phyloP scores from a whole-genome alignment of 2,888 invertebrate genomes.

The Machimus atricapillus region DNA sequence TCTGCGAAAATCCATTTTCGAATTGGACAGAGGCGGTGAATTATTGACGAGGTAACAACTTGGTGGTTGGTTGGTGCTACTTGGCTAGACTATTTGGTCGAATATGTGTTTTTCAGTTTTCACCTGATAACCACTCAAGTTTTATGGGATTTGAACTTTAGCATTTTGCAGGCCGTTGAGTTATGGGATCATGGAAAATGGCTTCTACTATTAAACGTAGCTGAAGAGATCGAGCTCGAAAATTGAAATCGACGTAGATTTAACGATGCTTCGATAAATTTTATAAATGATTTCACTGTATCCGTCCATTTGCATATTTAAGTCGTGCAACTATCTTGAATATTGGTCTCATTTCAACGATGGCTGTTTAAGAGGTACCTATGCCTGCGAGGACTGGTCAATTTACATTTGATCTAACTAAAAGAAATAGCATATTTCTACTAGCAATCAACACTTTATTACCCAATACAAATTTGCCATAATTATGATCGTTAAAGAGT shows the following conservation, averaged over 20 bases:
- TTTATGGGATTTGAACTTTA: conserved; percentile 7
- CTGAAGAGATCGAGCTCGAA: neutral
- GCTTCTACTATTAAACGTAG: neutral
- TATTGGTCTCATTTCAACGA: neutral
- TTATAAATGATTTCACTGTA: neutral
- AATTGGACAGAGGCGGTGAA: neutral
- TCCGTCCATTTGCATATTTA: neutral
- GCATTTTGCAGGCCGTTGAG: neutral
- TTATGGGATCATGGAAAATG: neutral
- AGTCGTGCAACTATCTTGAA: neutral
- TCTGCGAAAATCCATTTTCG: neutral
- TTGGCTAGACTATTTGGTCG: neutral
- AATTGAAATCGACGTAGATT: neutral
- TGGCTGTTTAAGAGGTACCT: neutral
- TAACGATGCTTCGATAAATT: neutral
- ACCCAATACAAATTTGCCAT: neutral
- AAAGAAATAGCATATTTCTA: neutral
- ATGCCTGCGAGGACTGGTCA: neutral
- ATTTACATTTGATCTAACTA: neutral
- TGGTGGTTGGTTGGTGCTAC: neutral
- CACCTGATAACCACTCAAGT: neutral
- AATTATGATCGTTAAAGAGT: neutral
- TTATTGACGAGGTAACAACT: neutral
- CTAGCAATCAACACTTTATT: neutral
- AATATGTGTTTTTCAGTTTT: neutral